Conservation (phyloP, 2,797 vertebrate genomes). For the Mormyrus hasselquistii region DNA sequence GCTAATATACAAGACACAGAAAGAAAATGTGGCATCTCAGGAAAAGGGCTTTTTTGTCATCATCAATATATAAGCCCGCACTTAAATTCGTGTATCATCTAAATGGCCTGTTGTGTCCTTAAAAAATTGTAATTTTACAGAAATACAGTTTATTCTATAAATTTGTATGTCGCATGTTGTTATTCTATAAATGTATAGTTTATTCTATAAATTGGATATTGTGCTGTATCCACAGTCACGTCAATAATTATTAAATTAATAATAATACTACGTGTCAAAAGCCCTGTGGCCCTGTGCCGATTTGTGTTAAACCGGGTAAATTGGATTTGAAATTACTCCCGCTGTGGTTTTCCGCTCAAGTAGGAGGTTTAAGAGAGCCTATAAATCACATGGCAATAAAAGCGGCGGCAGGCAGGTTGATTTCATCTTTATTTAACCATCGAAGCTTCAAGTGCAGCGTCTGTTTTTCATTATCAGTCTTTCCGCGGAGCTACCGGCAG, state of each 20-base stretch:
- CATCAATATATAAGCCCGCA: not conserved
- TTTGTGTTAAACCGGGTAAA: not conserved
- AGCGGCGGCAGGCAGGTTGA: not conserved
- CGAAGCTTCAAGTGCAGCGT: slow-evolving; percentile 17
- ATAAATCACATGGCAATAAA: slow-evolving; percentile 14
- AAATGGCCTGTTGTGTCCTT: not conserved
- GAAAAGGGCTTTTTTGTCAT: not conserved
- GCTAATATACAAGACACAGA: not conserved
- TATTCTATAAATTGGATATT: not conserved
- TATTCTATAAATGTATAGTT: not conserved
- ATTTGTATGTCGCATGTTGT: not conserved
- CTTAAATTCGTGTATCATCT: not conserved
- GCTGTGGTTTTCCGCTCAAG: not conserved
- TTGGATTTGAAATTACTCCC: slow-evolving; percentile 11
- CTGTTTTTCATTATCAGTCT: slow-evolving; percentile 12
- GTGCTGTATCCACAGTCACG: not conserved
- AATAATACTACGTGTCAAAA: not conserved
- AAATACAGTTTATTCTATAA: not conserved
- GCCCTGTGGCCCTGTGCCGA: not conserved
- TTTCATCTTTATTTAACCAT: slow-evolving; percentile 14
- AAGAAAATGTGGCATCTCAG: not conserved
- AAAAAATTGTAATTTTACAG: not conserved
- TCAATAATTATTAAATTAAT: too few relatives aligned
- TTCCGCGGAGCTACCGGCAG: not conserved
- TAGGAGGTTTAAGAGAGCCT: not conserved